These are phyloP conservation scores for Platyrinchus mystaceus DNA, from an alignment of 2,797 vertebrate species.

Conservation along the genomic window DNA sequence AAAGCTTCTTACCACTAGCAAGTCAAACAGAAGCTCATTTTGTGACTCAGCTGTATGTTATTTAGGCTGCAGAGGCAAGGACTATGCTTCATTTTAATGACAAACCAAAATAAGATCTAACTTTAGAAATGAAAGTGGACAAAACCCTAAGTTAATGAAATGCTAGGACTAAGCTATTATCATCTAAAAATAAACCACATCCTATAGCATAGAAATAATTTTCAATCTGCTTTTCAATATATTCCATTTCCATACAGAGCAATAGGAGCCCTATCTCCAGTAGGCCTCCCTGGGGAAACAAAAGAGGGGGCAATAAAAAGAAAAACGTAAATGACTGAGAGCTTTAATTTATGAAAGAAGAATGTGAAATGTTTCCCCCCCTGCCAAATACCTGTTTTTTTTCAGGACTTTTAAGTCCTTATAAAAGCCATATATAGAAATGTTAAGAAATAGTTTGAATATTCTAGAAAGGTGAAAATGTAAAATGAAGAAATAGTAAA, in stretches of 20 bases:
- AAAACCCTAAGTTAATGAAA: not conserved
- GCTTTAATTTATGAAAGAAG: not conserved
- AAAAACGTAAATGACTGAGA: not conserved
- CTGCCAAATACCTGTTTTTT: not conserved
- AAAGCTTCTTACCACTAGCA: not conserved
- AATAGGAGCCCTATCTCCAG: not conserved
- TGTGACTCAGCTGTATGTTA: not conserved
- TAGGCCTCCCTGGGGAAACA: not conserved
- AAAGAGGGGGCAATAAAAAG: not conserved
- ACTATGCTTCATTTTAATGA: not conserved
- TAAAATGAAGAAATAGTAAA: not conserved
- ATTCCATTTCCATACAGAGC: not conserved
- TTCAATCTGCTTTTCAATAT: not conserved
- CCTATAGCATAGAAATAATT: not conserved
- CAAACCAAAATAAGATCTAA: not conserved
- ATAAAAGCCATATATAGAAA: not conserved
- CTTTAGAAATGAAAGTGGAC: not conserved
- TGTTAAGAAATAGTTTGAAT: not conserved
- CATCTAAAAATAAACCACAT: not conserved
- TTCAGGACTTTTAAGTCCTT: not conserved
- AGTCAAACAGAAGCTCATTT: not conserved
- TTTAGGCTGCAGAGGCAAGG: not conserved
- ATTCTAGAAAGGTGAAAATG: not conserved
- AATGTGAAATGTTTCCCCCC: rapidly evolving
- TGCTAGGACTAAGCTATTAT: not conserved